Percentiles rank a stretch among this genome's conserved stretches.
phyloP scores from a whole-genome alignment of 2,113 vertebrate species.

The Cheilinus undulatus region DNA sequence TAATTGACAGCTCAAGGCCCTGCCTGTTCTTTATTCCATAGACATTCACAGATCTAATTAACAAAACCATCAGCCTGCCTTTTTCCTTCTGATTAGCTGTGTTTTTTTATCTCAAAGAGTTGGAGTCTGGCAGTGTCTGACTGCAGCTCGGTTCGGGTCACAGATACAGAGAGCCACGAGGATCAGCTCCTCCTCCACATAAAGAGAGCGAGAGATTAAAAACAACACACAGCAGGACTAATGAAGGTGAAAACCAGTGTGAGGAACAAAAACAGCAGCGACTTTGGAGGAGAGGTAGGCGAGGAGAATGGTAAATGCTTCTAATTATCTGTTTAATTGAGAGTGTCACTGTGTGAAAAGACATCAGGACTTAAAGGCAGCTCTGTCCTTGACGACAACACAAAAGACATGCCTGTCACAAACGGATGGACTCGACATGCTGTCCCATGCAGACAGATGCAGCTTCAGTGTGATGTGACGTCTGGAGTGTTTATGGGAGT shows the following conservation, averaged over 20 bases:
- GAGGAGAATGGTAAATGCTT: background rate
- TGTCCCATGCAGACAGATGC: background rate
- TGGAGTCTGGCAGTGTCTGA: slow-evolving; percentile 30
- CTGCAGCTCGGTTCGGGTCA: slow-evolving; percentile 28
- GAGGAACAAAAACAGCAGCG: slow-evolving; percentile 2
- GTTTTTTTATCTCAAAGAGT: slow-evolving; percentile 49
- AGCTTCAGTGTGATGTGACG: background rate
- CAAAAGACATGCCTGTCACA: slow-evolving; percentile 7
- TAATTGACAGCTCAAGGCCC: slow-evolving; percentile 51
- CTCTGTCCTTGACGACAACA: background rate
- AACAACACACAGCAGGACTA: slow-evolving; percentile 8
- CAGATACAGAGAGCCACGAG: slow-evolving; percentile 28
- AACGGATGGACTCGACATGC: background rate
- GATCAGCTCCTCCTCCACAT: slow-evolving; percentile 6
- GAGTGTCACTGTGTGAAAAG: background rate
- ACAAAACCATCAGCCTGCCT: slow-evolving; percentile 66
- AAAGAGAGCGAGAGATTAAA: slow-evolving; percentile 18
- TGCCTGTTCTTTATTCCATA: slow-evolving; percentile 45
- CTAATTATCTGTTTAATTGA: slow-evolving; percentile 9
- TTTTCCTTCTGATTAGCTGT: slow-evolving; percentile 37
- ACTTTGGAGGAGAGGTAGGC: background rate
- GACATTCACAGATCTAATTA: slow-evolving; percentile 64
- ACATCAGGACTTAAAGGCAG: background rate
- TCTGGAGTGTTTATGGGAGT: background rate
- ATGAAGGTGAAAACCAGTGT: slow-evolving; percentile 30